These are phyloP conservation scores for Molanna angustata DNA, from an alignment of 2,888 invertebrate species.

Conservation along the genomic window DNA sequence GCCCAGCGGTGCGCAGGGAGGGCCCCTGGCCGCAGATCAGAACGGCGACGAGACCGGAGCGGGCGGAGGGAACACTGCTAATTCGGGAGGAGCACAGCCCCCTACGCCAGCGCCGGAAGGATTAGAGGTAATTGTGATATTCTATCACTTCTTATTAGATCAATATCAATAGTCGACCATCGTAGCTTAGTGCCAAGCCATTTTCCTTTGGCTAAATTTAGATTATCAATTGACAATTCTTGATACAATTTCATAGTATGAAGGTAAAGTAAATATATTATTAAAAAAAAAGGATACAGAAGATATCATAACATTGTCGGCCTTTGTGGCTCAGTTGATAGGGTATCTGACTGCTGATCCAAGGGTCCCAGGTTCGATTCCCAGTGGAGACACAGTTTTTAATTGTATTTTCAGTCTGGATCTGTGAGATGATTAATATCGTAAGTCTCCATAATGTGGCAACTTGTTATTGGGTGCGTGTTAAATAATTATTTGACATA, in stretches of 20 bases:
- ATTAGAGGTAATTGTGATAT: constrained; percentile 18
- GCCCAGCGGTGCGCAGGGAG: neutral
- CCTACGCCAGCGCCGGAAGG: constrained; percentile 24
- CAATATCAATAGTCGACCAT: neutral
- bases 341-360: too few relatives aligned
- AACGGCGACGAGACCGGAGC: constrained; percentile 18
- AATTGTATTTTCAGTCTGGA: too few relatives aligned
- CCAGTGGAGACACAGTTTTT: too few relatives aligned
- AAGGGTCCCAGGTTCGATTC: too few relatives aligned
- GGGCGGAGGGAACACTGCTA: constrained; percentile 7
- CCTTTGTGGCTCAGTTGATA: too few relatives aligned
- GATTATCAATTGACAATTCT: neutral
- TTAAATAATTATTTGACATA: too few relatives aligned
- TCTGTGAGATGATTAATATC: too few relatives aligned
- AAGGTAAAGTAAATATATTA: too few relatives aligned
- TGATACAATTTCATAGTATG: neutral
- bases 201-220: neutral
- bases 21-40: constrained; percentile 10
- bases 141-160: neutral
- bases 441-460: too few relatives aligned
- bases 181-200: neutral
- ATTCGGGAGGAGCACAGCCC: constrained; percentile 14
- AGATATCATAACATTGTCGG: too few relatives aligned
- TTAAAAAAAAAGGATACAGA: too few relatives aligned
- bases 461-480: too few relatives aligned